Conservation (phyloP, 2,888 invertebrate genomes). For the Scelioninae gen. 2 region DNA sequence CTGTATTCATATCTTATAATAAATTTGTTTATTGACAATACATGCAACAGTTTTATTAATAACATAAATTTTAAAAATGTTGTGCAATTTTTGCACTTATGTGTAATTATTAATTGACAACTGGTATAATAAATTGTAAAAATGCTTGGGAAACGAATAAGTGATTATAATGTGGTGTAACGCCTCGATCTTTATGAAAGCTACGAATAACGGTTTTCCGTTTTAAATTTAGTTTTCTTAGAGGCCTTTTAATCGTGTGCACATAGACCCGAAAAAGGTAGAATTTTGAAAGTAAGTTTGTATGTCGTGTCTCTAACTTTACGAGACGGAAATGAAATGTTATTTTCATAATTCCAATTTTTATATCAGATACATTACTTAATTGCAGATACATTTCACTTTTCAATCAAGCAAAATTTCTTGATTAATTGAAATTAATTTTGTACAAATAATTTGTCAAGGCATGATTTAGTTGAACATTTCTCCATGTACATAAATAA, state of each 20-base stretch:
- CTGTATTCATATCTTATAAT: too few relatives aligned
- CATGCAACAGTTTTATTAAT: too few relatives aligned
- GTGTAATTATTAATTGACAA: too few relatives aligned
- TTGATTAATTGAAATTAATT: too few relatives aligned
- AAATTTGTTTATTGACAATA: too few relatives aligned
- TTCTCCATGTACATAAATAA: too few relatives aligned
- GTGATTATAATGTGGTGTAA: neutral
- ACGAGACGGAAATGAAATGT: neutral
- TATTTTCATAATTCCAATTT: neutral
- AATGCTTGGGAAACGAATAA: neutral
- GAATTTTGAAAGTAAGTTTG: neutral
- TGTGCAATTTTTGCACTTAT: too few relatives aligned
- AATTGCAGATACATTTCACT: too few relatives aligned
- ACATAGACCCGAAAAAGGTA: neutral
- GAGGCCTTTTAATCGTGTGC: neutral
- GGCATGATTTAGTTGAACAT: too few relatives aligned
- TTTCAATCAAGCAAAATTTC: too few relatives aligned
- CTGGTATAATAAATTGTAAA: neutral
- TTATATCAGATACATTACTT: neutral
- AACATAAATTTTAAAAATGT: too few relatives aligned
- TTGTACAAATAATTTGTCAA: too few relatives aligned
- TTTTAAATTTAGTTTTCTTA: neutral
- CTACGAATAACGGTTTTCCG: slow-evolving; percentile 1
- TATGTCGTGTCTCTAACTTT: neutral
- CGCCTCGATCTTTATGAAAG: neutral